Evolutionary conservation across 2,113 vertebrate genomes (phyloP).

Genomic region (Micronycteris hirsuta): DNA sequence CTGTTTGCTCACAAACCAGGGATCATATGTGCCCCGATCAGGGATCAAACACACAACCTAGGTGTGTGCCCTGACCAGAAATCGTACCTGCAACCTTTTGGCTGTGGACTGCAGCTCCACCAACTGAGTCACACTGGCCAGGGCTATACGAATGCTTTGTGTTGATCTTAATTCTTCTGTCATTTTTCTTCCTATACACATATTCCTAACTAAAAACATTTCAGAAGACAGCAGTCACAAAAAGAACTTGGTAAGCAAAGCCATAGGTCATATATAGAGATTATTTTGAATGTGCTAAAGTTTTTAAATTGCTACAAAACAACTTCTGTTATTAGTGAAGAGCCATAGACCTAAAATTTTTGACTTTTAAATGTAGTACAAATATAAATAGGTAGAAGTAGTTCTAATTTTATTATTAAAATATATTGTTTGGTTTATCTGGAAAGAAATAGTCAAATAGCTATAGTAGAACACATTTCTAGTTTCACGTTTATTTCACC

Average conservation of each 20-base stretch:
- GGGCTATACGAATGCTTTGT: neutral
- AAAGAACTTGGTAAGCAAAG: neutral
- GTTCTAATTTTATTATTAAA: slow-evolving; percentile 23
- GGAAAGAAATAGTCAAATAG: neutral
- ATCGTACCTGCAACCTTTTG: too few relatives aligned
- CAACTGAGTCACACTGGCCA: too few relatives aligned
- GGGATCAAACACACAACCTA: too few relatives aligned
- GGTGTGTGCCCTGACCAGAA: too few relatives aligned
- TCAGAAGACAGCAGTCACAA: neutral
- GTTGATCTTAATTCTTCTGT: neutral
- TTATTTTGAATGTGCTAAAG: neutral
- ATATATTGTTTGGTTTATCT: neutral
- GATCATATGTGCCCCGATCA: too few relatives aligned
- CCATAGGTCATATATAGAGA: neutral
- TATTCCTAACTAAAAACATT: neutral
- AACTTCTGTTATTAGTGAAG: neutral
- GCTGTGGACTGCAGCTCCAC: too few relatives aligned
- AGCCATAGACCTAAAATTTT: neutral
- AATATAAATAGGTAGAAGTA: neutral
- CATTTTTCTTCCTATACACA: neutral
- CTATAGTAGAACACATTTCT: neutral
- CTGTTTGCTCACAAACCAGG: too few relatives aligned
- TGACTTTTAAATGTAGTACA: neutral
- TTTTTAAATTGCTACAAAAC: neutral
- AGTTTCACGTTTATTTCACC: neutral